A percentile compares a stretch with the other conserved stretches of the same genome.
These are phyloP conservation scores for Botrylloides violaceus DNA, from an alignment of 23 tunicate genomes.

Conservation along the genomic window DNA sequence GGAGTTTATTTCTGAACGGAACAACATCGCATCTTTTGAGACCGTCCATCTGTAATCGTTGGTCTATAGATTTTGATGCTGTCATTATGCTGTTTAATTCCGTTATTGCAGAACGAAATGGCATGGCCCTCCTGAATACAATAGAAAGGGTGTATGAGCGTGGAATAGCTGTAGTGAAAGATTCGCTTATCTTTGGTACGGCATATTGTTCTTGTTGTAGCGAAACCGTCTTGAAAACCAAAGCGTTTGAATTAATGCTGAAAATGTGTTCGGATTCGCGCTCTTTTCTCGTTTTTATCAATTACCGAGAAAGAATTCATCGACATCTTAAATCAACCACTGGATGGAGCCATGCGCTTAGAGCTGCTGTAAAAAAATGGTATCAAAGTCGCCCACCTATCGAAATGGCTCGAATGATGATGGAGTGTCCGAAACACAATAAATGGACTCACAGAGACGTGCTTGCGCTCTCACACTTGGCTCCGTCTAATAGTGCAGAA, in stretches of 20 bases:
- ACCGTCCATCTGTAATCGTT: background rate
- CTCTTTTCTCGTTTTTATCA: conserved; percentile 22
- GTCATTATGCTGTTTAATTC: background rate
- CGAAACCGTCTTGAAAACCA: background rate
- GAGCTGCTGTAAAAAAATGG: conserved; percentile 48
- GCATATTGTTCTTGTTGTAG: background rate
- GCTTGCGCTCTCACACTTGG: conserved; percentile 30
- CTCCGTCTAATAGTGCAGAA: conserved; percentile 1
- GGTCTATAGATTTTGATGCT: background rate
- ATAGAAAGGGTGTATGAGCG: background rate
- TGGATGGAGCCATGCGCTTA: conserved; percentile 40
- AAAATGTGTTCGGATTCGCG: background rate
- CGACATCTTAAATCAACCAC: conserved; percentile 4
- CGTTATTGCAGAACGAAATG: background rate
- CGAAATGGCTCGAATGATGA: conserved; percentile 39
- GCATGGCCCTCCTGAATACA: background rate
- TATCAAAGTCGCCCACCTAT: conserved; percentile 41
- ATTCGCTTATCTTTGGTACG: background rate
- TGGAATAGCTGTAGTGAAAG: background rate
- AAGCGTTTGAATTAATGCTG: background rate
- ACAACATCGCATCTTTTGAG: background rate
- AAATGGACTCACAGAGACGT: conserved; percentile 39
- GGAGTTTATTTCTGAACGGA: background rate
- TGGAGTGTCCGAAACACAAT: conserved; percentile 25
- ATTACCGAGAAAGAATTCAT: conserved; percentile 15